Evolutionary conservation across 1,140 invertebrate species (phyloP).

Genomic region (Camponotus vicinus): DNA sequence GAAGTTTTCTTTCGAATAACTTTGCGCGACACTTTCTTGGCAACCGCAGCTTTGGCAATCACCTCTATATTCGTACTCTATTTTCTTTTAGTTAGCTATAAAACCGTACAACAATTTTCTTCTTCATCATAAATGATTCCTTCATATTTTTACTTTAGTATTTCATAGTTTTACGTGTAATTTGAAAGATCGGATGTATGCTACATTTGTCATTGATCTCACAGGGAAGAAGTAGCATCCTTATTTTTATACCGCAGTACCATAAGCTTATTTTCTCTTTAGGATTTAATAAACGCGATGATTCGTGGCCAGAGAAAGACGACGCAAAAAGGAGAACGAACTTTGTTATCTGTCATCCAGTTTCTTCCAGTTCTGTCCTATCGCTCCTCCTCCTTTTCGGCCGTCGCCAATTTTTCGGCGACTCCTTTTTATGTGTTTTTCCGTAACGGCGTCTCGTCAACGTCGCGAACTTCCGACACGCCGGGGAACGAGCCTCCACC

Average conservation of each 20-base stretch:
- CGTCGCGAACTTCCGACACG: slow-evolving; percentile 61
- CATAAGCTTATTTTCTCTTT: slow-evolving; percentile 54
- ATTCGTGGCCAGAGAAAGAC: slow-evolving; percentile 29
- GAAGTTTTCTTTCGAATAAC: neutral
- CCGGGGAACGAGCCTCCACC: neutral
- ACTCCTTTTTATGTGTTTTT: slow-evolving; percentile 65
- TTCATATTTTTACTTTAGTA: too few relatives aligned
- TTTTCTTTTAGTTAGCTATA: too few relatives aligned
- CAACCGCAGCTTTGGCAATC: too few relatives aligned
- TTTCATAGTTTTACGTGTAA: neutral
- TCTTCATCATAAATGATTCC: too few relatives aligned
- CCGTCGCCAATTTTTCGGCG: slow-evolving; percentile 66
- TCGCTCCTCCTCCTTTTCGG: slow-evolving; percentile 52
- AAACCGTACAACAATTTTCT: too few relatives aligned
- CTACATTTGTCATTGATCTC: neutral
- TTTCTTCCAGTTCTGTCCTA: slow-evolving; percentile 51
- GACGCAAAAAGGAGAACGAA: slow-evolving; percentile 52
- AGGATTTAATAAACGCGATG: slow-evolving; percentile 56
- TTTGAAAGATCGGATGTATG: neutral
- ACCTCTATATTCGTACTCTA: too few relatives aligned
- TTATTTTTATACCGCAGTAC: neutral
- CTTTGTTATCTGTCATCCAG: slow-evolving; percentile 74
- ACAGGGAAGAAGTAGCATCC: too few relatives aligned
- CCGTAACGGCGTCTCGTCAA: slow-evolving; percentile 46
- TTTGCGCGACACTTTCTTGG: neutral